Evolutionary conservation across 2,113 vertebrate species (phyloP).

Genomic region (Noturus placidus): DNA sequence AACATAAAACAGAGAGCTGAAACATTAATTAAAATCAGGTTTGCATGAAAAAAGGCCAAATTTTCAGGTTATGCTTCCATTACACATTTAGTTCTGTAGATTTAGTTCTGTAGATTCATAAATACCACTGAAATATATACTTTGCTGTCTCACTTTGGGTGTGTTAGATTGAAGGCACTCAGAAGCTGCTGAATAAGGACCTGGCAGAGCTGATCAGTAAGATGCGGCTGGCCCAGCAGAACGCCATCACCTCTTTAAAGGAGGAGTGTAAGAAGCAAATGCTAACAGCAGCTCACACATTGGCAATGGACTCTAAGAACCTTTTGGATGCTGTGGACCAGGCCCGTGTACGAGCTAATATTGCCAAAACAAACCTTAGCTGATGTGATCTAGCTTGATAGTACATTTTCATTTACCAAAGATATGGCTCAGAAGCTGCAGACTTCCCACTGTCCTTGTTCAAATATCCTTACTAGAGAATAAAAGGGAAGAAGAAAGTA

Average conservation of each 20-base stretch:
- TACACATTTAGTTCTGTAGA: neutral
- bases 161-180: slow-evolving; percentile 82
- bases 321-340: slow-evolving; percentile 94
- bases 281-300: slow-evolving; percentile 86
- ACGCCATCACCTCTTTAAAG: slow-evolving; percentile 83
- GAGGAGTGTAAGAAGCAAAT: slow-evolving; percentile 91
- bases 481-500: neutral
- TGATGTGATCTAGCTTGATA: slow-evolving; percentile 29
- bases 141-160: neutral
- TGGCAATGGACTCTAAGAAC: slow-evolving; percentile 94
- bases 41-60: neutral
- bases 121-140: neutral
- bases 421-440: neutral
- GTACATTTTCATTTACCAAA: neutral
- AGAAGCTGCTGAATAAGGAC: slow-evolving; percentile 94
- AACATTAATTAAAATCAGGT: neutral
- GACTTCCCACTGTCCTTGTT: neutral
- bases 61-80: neutral
- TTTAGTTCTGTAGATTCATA: neutral
- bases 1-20: neutral
- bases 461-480: neutral
- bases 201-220: slow-evolving; percentile 88
- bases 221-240: slow-evolving; percentile 95
- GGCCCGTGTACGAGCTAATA: slow-evolving; percentile 80
- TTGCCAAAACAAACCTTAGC: slow-evolving; percentile 68